These are phyloP conservation scores for Hozukius guyotensis DNA, from an alignment of 2,797 vertebrate genomes.

Conservation along the genomic window DNA sequence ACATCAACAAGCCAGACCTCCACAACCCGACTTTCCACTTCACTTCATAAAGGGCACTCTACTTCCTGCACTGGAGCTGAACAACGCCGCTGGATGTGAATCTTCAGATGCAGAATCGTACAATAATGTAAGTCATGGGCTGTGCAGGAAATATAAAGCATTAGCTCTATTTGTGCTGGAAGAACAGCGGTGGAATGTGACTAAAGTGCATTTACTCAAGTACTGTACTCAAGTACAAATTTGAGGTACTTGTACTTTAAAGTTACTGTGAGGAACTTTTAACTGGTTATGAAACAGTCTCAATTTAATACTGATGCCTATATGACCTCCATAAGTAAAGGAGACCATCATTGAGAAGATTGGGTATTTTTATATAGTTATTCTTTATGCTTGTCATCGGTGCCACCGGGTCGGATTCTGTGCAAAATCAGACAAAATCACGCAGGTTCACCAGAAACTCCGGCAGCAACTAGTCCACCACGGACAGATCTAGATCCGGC, in stretches of 20 bases:
- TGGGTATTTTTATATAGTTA: background rate
- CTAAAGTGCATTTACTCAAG: background rate
- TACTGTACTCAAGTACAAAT: background rate
- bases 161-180: background rate
- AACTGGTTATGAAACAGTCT: background rate
- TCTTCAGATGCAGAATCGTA: background rate
- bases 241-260: background rate
- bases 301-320: background rate
- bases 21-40: background rate
- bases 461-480: too few species aligned
- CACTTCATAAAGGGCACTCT: background rate
- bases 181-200: background rate
- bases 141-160: background rate
- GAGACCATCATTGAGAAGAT: background rate
- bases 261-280: background rate
- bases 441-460: too few species aligned
- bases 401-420: background rate
- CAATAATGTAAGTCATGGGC: background rate
- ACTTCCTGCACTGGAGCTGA: background rate
- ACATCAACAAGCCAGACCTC: background rate
- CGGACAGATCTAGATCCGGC: too few species aligned
- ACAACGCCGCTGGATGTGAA: background rate
- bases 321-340: background rate
- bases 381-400: too few species aligned
- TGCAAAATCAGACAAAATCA: background rate